These are phyloP conservation scores for Drosophila kohkoa DNA, from an alignment of 1,140 invertebrate species.

Conservation along the genomic window DNA sequence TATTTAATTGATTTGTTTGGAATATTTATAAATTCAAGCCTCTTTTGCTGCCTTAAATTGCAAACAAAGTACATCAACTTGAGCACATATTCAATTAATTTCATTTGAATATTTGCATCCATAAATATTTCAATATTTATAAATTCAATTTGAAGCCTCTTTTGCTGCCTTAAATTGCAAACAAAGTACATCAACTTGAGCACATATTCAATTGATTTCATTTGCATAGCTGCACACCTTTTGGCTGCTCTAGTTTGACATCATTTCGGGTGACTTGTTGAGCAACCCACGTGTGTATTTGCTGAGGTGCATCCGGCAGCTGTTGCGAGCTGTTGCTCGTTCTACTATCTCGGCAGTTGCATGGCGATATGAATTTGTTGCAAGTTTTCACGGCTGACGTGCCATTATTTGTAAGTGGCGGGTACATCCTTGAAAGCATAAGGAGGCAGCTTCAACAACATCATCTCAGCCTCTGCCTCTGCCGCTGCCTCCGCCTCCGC, in stretches of 20 bases:
- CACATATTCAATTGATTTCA: not conserved
- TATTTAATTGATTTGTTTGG: no score
- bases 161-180: no score
- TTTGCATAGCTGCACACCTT: not conserved
- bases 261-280: not conserved
- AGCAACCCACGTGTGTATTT: constrained; percentile 1
- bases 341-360: not conserved
- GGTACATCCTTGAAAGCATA: constrained; percentile 24
- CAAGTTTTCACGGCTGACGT: constrained; percentile 61
- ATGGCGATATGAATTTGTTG: constrained; percentile 64
- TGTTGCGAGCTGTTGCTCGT: not conserved
- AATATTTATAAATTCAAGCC: no score
- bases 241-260: no score
- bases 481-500: not conserved
- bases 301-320: not conserved
- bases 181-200: no score
- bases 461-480: constrained; percentile 17
- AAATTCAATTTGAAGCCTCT: no score
- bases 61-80: no score
- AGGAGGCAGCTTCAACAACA: constrained; percentile 41
- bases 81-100: no score
- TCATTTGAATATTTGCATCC: no score
- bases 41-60: no score
- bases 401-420: constrained; percentile 70
- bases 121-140: no score